Evolutionary conservation across 1,140 invertebrate genomes (phyloP).

Genomic region (Caenorhabditis remanei): DNA sequence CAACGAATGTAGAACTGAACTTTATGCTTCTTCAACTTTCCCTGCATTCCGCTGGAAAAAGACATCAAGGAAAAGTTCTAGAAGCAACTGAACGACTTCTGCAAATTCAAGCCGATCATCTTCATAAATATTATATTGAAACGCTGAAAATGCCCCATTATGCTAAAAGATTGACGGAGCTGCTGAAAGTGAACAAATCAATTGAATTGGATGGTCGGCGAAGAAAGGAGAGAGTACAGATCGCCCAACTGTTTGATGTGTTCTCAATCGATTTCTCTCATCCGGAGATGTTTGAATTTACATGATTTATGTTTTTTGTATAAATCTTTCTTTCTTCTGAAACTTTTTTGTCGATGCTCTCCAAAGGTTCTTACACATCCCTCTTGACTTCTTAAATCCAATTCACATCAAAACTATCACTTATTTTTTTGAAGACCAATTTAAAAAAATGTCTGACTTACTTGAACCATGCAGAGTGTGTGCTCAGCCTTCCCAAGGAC

Average conservation of each 20-base stretch:
- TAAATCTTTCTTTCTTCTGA: no score
- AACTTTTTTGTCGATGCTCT: no score
- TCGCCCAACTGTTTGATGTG: not conserved
- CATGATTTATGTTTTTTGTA: not conserved
- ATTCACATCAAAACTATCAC: no score
- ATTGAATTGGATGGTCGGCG: not conserved
- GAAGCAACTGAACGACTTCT: not conserved
- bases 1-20: not conserved
- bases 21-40: constrained; percentile 32
- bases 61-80: not conserved
- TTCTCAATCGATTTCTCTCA: not conserved
- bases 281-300: constrained; percentile 12
- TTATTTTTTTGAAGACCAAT: no score
- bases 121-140: not conserved
- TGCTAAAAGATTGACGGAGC: not conserved
- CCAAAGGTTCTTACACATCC: no score
- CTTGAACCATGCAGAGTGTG: not conserved
- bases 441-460: no score
- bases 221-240: not conserved
- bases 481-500: not conserved
- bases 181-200: not conserved
- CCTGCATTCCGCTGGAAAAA: not conserved
- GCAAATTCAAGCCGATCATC: not conserved
- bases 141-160: not conserved
- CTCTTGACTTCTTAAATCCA: no score